phyloP scores from a whole-genome alignment of 2,113 vertebrate species.

The Aegotheles bennettii region DNA sequence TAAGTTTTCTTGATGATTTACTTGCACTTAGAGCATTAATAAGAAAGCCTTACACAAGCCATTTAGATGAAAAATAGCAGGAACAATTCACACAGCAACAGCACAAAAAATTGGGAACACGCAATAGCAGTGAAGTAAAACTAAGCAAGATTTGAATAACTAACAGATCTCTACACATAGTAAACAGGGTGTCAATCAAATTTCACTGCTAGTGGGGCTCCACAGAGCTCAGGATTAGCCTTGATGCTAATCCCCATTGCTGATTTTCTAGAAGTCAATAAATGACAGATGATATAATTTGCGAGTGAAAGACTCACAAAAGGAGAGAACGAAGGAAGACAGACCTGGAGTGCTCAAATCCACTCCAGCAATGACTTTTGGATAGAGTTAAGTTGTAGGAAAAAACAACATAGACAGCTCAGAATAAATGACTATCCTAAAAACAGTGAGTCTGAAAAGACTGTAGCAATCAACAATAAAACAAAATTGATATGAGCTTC shows the following conservation, averaged over 20 bases:
- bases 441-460: background rate
- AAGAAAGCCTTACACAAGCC: conserved; percentile 22
- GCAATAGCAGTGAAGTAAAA: background rate
- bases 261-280: conserved; percentile 1
- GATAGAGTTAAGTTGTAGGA: background rate
- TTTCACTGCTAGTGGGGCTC: background rate
- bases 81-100: conserved; percentile 2
- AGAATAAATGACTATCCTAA: background rate
- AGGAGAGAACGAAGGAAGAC: background rate
- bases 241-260: background rate
- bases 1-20: conserved; percentile 13
- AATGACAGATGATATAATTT: background rate
- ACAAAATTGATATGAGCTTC: background rate
- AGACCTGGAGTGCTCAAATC: background rate
- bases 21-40: background rate
- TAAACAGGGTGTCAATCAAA: background rate
- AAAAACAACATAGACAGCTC: background rate
- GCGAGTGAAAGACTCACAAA: background rate
- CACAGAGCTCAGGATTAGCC: background rate
- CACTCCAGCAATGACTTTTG: background rate
- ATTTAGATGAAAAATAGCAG: conserved; percentile 46
- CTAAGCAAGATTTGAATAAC: background rate
- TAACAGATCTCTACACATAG: background rate
- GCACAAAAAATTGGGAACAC: background rate
- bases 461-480: background rate